Evolutionary conservation across 2,888 invertebrate species (phyloP).

Genomic region (Lithophane socia): DNA sequence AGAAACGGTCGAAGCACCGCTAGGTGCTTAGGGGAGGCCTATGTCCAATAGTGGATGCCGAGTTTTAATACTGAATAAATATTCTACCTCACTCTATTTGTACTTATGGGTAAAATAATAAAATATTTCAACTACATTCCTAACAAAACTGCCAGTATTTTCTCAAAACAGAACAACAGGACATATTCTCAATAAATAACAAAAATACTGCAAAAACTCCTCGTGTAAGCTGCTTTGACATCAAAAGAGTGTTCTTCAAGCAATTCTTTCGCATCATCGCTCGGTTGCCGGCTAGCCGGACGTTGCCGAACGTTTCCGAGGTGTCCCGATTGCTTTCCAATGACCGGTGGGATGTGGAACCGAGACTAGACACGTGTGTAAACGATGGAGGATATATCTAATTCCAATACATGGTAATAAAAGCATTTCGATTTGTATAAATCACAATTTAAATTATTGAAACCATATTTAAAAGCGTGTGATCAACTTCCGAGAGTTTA

Average conservation of each 20-base stretch:
- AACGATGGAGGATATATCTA: no score
- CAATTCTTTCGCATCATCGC: constrained; percentile 52
- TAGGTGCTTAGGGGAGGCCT: no score
- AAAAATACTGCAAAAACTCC: constrained; percentile 25
- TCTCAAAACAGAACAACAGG: constrained; percentile 6
- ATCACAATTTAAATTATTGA: no score
- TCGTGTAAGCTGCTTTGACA: constrained; percentile 49
- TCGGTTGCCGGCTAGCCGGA: constrained; percentile 17
- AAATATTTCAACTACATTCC: not conserved
- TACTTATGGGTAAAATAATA: not conserved
- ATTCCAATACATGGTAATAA: no score
- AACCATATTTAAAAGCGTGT: no score
- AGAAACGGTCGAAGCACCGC: no score
- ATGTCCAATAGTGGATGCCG: no score
- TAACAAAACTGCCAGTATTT: constrained; percentile 2
- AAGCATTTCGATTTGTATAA: no score
- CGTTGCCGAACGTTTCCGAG: constrained; percentile 36
- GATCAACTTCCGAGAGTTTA: not conserved
- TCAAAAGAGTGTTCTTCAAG: constrained; percentile 59
- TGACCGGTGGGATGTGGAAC: constrained; percentile 6
- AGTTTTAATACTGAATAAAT: no score
- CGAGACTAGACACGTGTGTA: not conserved
- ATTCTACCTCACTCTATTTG: no score
- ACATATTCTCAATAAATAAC: constrained; percentile 38
- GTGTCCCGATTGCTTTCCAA: constrained; percentile 23